Evolutionary conservation across 1,140 invertebrate species (phyloP).

Genomic region (Leptinotarsa texana): DNA sequence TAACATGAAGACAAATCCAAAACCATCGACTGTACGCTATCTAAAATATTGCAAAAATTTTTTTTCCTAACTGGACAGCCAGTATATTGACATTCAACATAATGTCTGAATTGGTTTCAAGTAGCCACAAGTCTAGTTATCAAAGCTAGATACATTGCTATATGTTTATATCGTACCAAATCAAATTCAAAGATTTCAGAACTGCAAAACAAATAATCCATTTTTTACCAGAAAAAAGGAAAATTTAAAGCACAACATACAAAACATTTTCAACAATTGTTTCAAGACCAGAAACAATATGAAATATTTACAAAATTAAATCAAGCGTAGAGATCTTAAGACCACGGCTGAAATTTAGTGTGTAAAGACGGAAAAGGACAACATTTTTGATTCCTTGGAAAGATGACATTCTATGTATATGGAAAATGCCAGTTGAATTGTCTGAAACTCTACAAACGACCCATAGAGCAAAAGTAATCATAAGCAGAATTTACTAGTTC

Average conservation of each 20-base stretch:
- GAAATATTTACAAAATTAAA: slow-evolving; percentile 1
- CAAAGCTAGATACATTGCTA: neutral
- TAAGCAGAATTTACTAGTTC: no score
- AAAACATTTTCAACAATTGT: neutral
- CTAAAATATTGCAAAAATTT: neutral
- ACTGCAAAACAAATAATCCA: neutral
- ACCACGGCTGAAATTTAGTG: neutral
- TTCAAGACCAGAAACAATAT: neutral
- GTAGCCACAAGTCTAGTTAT: neutral
- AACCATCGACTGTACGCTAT: no score
- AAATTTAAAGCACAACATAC: neutral
- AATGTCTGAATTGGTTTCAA: neutral
- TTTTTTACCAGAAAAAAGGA: slow-evolving; percentile 1
- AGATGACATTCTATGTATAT: no score
- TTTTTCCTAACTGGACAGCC: neutral
- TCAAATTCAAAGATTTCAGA: neutral
- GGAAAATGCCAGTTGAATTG: no score
- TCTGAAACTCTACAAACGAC: no score
- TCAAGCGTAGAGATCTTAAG: neutral
- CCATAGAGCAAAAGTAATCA: no score
- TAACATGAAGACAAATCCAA: no score
- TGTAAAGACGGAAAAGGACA: no score
- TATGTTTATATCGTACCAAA: slow-evolving; percentile 4
- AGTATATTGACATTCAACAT: slow-evolving; percentile 4
- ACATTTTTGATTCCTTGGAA: no score